Conservation (phyloP, 2,113 vertebrate genomes). For the Crypturellus undulatus region DNA sequence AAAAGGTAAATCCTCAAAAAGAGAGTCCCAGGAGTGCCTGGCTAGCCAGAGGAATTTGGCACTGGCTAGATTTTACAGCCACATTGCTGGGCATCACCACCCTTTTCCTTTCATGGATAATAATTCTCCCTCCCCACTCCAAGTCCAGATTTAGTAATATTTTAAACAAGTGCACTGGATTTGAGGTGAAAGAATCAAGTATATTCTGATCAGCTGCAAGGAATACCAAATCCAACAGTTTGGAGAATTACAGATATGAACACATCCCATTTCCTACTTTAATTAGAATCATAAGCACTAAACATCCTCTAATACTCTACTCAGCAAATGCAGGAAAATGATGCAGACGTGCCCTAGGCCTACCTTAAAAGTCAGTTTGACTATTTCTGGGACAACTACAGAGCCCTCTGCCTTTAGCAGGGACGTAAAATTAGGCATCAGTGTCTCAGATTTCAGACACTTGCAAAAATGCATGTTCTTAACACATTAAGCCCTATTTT, state of each 20-base stretch:
- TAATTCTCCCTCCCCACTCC: not conserved
- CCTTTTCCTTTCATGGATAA: not conserved
- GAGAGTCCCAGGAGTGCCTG: not conserved
- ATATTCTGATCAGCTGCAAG: not conserved
- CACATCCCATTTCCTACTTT: not conserved
- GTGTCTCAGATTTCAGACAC: not conserved
- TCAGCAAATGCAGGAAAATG: not conserved
- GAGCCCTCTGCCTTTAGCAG: not conserved
- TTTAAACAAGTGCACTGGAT: not conserved
- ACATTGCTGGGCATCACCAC: not conserved
- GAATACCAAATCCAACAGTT: not conserved
- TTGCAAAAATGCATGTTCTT: not conserved
- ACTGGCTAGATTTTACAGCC: rapidly evolving
- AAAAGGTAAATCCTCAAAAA: not conserved
- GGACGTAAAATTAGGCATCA: not conserved
- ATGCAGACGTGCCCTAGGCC: not conserved
- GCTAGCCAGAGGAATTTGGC: not conserved
- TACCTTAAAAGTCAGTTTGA: not conserved
- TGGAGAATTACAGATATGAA: not conserved
- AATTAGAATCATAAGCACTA: not conserved
- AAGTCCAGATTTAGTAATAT: not conserved
- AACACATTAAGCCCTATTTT: not conserved
- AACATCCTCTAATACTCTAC: not conserved
- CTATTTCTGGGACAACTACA: not conserved
- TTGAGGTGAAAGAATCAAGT: not conserved